Percentiles rank a stretch among this genome's conserved stretches.
phyloP scores from a whole-genome alignment of 2,888 invertebrate genomes.

The Ectobius pallidus region DNA sequence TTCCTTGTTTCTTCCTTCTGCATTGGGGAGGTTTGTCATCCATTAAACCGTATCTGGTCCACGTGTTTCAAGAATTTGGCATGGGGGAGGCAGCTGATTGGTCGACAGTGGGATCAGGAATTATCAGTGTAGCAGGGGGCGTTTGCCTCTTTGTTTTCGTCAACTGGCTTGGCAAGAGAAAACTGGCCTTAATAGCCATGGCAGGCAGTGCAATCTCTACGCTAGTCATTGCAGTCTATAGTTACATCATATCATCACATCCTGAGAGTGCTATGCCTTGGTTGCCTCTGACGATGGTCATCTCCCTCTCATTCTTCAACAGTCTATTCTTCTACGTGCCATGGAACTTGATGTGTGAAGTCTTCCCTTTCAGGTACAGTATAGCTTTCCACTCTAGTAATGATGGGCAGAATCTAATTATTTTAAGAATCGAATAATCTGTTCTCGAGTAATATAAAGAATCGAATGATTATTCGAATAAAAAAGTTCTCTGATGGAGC shows the following conservation, averaged over 20 bases:
- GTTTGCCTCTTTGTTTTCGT: not conserved
- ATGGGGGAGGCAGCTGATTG: not conserved
- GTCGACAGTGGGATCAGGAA: not conserved
- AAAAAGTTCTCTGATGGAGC: too few species aligned
- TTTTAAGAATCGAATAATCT: too few species aligned
- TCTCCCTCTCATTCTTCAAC: not conserved
- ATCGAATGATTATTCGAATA: too few species aligned
- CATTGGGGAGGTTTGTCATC: not conserved
- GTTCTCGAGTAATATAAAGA: too few species aligned
- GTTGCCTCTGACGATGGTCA: not conserved
- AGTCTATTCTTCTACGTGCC: conserved; percentile 2
- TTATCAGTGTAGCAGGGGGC: not conserved
- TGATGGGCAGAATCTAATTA: too few species aligned
- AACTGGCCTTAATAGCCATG: not conserved
- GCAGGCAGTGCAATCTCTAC: conserved; percentile 2
- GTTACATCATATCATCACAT: not conserved
- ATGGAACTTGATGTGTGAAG: not conserved
- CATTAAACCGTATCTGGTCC: conserved; percentile 16
- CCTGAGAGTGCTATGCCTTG: not conserved
- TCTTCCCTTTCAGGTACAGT: conserved; percentile 2
- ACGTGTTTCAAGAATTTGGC: not conserved
- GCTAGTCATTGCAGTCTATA: not conserved
- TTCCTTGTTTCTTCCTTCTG: conserved; percentile 2
- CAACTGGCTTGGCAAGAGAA: not conserved
- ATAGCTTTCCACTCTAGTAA: too few species aligned